Evolutionary conservation across 2,113 vertebrate genomes (phyloP), one percentile per base, ranked within the genome.

Genomic region (Sinocyclocheilus grahami): DNA sequence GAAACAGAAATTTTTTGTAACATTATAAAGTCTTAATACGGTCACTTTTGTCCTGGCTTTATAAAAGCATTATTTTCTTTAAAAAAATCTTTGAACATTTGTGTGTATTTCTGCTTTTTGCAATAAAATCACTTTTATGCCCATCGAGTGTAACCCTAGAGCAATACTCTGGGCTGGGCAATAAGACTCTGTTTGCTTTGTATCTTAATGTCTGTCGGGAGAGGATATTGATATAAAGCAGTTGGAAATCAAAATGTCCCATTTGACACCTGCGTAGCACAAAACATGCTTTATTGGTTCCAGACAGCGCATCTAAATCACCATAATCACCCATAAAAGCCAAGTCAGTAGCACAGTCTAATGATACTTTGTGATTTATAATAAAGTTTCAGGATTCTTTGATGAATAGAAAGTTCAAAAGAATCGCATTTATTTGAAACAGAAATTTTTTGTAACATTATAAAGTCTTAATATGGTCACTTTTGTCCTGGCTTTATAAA

Each of bases 161-260:
- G 75, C 75, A 30, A 48, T 51, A 13, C n/a, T 51, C 12, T 27
- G 12, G 5, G 46, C 30, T 33, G 1, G 76, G 16, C 72, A 33
- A 78, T 78, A 58, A 58, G 16, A 11, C 14, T 58, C 24, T 78
- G 27, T 78, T 58, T 78, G 16, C 48, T 76, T 76, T 76, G 51
- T 37, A 78, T 78, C 24, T 46, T 76, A 76, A 55, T 78, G 51
- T 78, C 76, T 78, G 27, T 30, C 51, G 2, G 10, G 76, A 58
- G 37, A 58, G 51, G 76, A 78, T 78, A 78, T 78, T 78, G 30
- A 58, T 78, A 55, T 78, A 51, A 77, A 69, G 63, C 12, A 89
- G 78, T 90, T 24, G 13, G 86, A 78, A 14, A 92, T 88, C 89
- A 72, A 88, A 90, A 92, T 92, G 89, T 92, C 92, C 91, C 78